Conservation (phyloP, 2,888 invertebrate species). For the Drosophila colorata region DNA sequence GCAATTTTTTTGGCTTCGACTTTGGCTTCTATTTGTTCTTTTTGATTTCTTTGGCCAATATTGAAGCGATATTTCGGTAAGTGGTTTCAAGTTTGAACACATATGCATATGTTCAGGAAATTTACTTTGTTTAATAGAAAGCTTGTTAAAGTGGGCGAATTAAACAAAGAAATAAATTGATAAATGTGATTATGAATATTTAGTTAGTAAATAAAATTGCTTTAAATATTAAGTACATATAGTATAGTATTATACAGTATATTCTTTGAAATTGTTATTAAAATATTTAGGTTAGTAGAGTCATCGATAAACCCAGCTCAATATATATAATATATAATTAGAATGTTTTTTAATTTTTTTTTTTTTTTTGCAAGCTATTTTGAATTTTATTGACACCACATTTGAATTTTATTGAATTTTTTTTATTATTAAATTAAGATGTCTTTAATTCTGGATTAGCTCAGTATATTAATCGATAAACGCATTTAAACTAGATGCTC, state of each 20-base stretch:
- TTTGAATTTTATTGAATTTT: no score
- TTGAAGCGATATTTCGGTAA: slow-evolving; percentile 35
- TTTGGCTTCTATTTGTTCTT: slow-evolving; percentile 53
- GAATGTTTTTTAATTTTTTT: no score
- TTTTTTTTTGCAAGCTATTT: no score
- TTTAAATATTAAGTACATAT: background rate
- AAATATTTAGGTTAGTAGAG: no score
- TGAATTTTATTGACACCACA: no score
- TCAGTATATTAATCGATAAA: background rate
- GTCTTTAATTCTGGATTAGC: no score
- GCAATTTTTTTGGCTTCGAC: slow-evolving; percentile 14
- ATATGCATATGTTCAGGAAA: background rate
- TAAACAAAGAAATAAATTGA: background rate
- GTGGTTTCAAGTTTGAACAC: slow-evolving; percentile 15
- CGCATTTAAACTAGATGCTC: no score
- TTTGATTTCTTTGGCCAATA: slow-evolving; percentile 63
- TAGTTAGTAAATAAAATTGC: no score
- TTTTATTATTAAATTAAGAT: no score
- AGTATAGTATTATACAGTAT: background rate
- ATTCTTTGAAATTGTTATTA: no score
- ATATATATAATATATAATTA: no score
- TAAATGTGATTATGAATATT: background rate
- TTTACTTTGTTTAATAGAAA: background rate
- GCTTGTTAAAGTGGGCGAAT: background rate
- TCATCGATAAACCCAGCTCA: background rate